Conservation (phyloP, 2,888 invertebrate genomes). For the Volucella inanis region DNA sequence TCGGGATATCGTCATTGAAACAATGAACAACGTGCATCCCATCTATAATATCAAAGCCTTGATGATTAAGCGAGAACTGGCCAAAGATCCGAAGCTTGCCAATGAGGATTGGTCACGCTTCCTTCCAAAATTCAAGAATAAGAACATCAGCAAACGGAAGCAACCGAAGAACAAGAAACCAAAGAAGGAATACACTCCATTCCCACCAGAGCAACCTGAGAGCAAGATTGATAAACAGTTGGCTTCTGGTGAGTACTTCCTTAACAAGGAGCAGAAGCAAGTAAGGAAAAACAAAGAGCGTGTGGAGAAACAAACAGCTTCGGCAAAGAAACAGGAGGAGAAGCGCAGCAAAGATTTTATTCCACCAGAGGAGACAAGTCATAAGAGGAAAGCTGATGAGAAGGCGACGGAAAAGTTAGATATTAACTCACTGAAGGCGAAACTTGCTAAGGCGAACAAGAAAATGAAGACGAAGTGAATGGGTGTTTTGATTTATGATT, state of each 20-base stretch:
- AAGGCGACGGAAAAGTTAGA: conserved; percentile 84
- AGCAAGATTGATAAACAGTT: conserved; percentile 97
- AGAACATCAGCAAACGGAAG: conserved; percentile 94
- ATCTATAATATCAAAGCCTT: conserved; percentile 98
- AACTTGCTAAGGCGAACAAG: conserved; percentile 88
- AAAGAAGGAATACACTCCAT: conserved; percentile 98
- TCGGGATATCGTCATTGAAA: conserved; percentile 95
- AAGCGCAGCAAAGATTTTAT: conserved; percentile 91
- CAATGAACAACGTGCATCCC: conserved; percentile 99
- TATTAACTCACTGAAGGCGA: conserved; percentile 89
- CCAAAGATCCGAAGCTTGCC: conserved; percentile 95
- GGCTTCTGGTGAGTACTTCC: conserved; percentile 98
- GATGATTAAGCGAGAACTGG: conserved; percentile 98
- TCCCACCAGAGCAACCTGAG: conserved; percentile 96
- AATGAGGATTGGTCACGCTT: conserved; percentile 98
- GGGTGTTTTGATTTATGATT: conserved; percentile 21
- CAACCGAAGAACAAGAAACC: conserved; percentile 93
- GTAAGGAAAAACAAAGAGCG: conserved; percentile 89
- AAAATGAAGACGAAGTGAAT: conserved; percentile 75
- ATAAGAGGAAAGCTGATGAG: conserved; percentile 76
- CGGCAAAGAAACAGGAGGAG: conserved; percentile 89
- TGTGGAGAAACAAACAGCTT: conserved; percentile 90
- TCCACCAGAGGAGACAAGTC: conserved; percentile 88
- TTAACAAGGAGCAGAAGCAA: conserved; percentile 91
- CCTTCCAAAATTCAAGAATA: conserved; percentile 95